A percentile compares a stretch with the other conserved stretches of the same genome.
These are phyloP conservation scores for Andrena dorsata DNA, from an alignment of 2,888 invertebrate genomes.

Conservation along the genomic window DNA sequence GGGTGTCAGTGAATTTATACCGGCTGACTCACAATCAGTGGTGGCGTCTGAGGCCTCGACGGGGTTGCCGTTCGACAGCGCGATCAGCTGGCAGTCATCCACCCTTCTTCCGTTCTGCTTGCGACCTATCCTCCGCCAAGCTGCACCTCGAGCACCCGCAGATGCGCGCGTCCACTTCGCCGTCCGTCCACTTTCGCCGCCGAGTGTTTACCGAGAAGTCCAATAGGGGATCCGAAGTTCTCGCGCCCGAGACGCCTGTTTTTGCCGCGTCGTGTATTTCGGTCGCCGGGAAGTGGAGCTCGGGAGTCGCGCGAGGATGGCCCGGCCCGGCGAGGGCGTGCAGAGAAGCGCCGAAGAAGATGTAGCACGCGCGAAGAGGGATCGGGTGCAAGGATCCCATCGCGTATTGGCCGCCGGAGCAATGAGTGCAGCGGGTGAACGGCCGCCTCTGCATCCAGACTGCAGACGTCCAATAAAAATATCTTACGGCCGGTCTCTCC, in stretches of 20 bases:
- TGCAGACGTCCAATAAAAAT: slow-evolving; percentile 83
- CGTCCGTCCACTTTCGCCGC: neutral
- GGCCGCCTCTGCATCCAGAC: slow-evolving; percentile 81
- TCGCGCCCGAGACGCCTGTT: neutral
- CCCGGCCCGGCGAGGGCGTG: slow-evolving; percentile 28
- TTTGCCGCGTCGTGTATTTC: neutral
- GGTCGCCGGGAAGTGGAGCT: neutral
- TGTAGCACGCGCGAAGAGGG: slow-evolving; percentile 37
- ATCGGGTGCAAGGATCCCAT: slow-evolving; percentile 72
- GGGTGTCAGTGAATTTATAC: neutral
- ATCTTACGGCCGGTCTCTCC: slow-evolving; percentile 72
- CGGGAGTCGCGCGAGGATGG: slow-evolving; percentile 9
- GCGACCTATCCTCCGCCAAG: too few relatives aligned
- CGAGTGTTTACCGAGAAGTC: slow-evolving; percentile 6
- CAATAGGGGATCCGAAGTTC: neutral
- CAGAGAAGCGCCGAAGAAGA: slow-evolving; percentile 27
- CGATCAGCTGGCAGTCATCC: too few relatives aligned
- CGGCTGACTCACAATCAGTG: too few relatives aligned
- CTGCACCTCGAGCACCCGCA: neutral
- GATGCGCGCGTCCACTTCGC: neutral
- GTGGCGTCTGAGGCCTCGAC: too few relatives aligned
- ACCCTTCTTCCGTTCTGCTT: too few relatives aligned
- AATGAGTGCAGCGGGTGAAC: slow-evolving; percentile 76
- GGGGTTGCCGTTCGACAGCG: too few relatives aligned
- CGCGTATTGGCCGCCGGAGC: slow-evolving; percentile 67